Evolutionary conservation across 2,888 invertebrate genomes (phyloP), one percentile per base, ranked within the genome.

Genomic region (Pycnomerus fuliginosus): DNA sequence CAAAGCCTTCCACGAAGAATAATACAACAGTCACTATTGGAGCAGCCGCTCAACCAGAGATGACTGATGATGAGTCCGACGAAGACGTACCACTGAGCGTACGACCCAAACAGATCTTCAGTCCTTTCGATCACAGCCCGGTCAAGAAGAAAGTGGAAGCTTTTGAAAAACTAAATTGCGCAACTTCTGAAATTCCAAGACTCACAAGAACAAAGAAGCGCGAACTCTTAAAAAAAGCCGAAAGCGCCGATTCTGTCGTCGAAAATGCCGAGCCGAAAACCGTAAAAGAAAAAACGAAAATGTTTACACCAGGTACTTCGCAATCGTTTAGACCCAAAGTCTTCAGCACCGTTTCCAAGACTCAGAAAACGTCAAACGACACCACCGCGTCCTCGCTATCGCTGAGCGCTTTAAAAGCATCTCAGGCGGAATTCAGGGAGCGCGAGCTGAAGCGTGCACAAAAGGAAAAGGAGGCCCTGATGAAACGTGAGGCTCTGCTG

Each of bases 131-230:
- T 3, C 76, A 78, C 45, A 80, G 80, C 51, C 76, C 81, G 1
- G 76, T 81, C 2, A 80, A 80, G 59, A 77, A 79, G 56, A 76
- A 78, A 23, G 80, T 82, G 0, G 77, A 79, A 52, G 82, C 81
- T 1, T 82, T 80, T 50, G 82, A 82, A 53, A 73, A 74, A 44
- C 53, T 70, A 2, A 46, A 56, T 1, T 48, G 48, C 0, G 38
- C 45, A 37, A 39, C 58, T 1, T 38, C 57, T 1, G 60, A 64
- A n/a, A 43, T 46, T 5, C 61, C 62, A 1, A 64, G 71, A 48
- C 33, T 68, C 2, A 74, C 73, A 1, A 64, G 74, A 41, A 73
- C 71, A 0, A 74, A 74, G 53, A 70, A 70, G n/a, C 25, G 25
- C 5, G 25, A 8, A 10, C 3, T 25, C 10, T 4, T 3, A 4